A percentile compares a stretch with the other conserved stretches of the same genome.
phyloP scores from a whole-genome alignment of 2,888 invertebrate genomes.

The Halictus ligatus region DNA sequence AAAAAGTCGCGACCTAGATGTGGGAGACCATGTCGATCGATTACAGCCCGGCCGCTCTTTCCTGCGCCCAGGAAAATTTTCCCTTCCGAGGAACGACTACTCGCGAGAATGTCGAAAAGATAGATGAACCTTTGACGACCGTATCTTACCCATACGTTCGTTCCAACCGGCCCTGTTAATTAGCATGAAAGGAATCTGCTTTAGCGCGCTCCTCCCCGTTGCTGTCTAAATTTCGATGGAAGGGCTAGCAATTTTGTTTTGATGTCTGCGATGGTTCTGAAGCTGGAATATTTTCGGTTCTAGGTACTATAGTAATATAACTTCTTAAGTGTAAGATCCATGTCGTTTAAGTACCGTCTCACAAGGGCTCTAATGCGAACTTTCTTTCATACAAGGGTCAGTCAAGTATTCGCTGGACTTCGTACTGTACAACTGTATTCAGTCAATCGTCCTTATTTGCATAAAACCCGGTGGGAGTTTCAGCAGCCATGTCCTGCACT shows the following conservation, averaged over 20 bases:
- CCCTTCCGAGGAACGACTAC: constrained; percentile 33
- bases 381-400: neutral
- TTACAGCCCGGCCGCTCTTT: constrained; percentile 45
- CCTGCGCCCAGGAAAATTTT: constrained; percentile 52
- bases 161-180: constrained; percentile 34
- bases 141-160: neutral
- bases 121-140: constrained; percentile 48
- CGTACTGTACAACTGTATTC: too few species aligned
- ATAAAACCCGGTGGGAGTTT: neutral
- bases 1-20: constrained; percentile 74
- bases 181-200: constrained; percentile 33
- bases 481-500: neutral
- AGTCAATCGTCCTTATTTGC: neutral
- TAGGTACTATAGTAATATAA: neutral
- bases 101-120: constrained; percentile 59
- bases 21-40: constrained; percentile 68
- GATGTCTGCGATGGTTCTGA: neutral
- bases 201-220: neutral
- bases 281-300: neutral
- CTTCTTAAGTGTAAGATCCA: neutral
- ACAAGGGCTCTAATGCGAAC: neutral
- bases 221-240: neutral
- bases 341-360: neutral
- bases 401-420: neutral
- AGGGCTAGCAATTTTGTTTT: neutral